Conservation (phyloP, 2,113 vertebrate genomes). For the Gavia stellata region DNA sequence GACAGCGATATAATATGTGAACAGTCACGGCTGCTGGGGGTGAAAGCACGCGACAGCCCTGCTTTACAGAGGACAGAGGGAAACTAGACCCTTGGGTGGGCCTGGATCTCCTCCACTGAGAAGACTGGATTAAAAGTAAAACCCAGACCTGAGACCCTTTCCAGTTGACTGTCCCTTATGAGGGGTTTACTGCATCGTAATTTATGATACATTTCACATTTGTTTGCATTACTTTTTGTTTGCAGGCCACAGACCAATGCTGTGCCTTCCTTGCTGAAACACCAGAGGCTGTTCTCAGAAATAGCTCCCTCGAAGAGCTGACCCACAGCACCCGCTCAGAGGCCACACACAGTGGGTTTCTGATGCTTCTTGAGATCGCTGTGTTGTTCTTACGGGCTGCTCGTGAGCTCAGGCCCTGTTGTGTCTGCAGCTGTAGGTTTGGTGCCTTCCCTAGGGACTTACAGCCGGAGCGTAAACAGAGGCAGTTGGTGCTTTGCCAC, state of each 20-base stretch:
- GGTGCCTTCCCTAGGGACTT: background rate
- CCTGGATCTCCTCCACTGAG: background rate
- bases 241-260: background rate
- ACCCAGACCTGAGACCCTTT: background rate
- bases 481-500: background rate
- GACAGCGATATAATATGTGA: background rate
- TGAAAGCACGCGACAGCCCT: background rate
- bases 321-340: fast-evolving
- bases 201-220: background rate
- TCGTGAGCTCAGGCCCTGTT: background rate
- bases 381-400: fast-evolving
- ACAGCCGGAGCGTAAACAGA: background rate
- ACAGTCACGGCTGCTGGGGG: background rate
- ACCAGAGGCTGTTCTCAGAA: background rate
- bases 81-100: background rate
- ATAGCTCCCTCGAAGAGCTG: background rate
- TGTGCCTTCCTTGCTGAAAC: background rate
- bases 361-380: background rate
- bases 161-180: background rate
- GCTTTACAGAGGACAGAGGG: background rate
- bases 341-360: fast-evolving
- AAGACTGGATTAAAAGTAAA: background rate
- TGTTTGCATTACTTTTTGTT: background rate
- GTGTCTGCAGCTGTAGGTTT: background rate
- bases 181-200: background rate